These are phyloP conservation scores for Thalassaphorura encarpata DNA, from an alignment of 1,140 invertebrate species.

Conservation along the genomic window DNA sequence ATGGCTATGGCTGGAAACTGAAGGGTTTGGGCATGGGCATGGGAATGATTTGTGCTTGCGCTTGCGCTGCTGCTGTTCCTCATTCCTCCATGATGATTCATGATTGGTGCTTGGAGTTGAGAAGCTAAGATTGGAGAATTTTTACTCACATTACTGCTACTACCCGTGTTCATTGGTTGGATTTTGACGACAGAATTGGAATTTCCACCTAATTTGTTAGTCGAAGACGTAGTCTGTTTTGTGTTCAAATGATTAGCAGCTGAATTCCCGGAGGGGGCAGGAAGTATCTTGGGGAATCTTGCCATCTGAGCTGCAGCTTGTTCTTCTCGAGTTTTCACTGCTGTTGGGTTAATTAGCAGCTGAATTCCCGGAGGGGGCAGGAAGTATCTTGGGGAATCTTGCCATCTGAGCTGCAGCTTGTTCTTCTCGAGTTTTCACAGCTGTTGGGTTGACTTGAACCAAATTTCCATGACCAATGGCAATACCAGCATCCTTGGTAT, in stretches of 20 bases:
- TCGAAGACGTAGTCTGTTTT: background rate
- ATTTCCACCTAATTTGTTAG: background rate
- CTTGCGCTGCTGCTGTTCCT: background rate
- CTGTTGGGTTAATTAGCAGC: background rate
- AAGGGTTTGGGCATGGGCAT: background rate
- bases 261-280: constrained; percentile 8
- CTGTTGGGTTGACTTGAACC: background rate
- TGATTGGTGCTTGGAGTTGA: constrained; percentile 23
- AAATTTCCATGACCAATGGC: background rate
- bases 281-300: constrained; percentile 25
- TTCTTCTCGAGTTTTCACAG: constrained; percentile 2
- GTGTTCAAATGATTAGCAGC: background rate
- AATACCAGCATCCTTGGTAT: background rate
- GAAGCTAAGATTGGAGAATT: constrained; percentile 30
- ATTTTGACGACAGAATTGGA: background rate
- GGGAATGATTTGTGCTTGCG: background rate
- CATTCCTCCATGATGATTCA: background rate
- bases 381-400: constrained; percentile 25
- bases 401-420: constrained; percentile 23
- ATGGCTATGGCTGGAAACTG: background rate
- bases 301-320: constrained; percentile 23
- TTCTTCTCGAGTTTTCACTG: constrained; percentile 3
- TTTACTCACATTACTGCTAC: background rate
- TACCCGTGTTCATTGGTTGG: background rate
- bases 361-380: constrained; percentile 8